phyloP scores from a whole-genome alignment of 2,113 vertebrate species.

The Trichechus manatus region DNA sequence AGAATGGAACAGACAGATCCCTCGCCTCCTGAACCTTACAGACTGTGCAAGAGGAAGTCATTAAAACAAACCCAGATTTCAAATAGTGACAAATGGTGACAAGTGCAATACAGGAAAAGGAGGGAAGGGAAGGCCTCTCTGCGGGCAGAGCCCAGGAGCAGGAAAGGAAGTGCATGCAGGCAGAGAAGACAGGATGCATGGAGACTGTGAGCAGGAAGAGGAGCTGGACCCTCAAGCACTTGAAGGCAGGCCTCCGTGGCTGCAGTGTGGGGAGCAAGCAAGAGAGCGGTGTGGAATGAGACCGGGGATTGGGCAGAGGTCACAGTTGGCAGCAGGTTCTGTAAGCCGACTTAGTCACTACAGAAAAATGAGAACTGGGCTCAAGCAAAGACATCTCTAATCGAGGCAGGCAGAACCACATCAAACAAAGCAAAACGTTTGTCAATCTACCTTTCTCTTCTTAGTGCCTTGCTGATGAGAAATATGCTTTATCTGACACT shows the following conservation, averaged over 20 bases:
- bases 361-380: no score
- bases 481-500: not conserved
- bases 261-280: not conserved
- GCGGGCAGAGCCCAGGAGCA: not conserved
- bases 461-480: not conserved
- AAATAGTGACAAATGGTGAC: no score
- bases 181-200: not conserved
- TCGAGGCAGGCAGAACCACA: accelerated
- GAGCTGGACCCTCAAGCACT: not conserved
- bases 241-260: not conserved
- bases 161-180: not conserved
- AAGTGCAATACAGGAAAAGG: not conserved
- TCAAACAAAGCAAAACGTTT: not conserved
- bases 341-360: not conserved
- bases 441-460: not conserved
- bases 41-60: not conserved
- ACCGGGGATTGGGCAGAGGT: accelerated
- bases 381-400: not conserved
- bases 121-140: not conserved
- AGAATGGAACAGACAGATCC: not conserved
- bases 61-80: not conserved
- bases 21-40: not conserved
- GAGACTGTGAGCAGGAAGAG: not conserved
- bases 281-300: no score
- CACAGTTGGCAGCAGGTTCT: no score